phyloP scores from a whole-genome alignment of 2,888 invertebrate genomes.

The Amphimallon solstitiale region DNA sequence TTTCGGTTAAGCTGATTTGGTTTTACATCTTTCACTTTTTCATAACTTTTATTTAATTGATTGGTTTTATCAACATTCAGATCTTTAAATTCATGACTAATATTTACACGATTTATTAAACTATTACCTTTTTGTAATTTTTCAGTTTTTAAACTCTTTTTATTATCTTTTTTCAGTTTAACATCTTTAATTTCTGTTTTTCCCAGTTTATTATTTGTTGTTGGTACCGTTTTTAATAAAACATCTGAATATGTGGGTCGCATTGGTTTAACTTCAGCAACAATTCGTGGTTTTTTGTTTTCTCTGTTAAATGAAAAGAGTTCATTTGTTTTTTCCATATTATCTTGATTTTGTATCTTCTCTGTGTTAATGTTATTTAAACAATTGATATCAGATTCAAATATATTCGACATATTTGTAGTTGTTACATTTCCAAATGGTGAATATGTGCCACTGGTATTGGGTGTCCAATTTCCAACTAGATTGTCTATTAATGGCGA shows the following conservation, averaged over 20 bases:
- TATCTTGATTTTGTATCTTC: constrained; percentile 29
- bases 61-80: constrained; percentile 50
- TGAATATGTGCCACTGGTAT: constrained; percentile 77
- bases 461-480: constrained; percentile 78
- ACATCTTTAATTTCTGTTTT: constrained; percentile 59
- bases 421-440: constrained; percentile 75
- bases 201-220: constrained; percentile 56
- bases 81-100: constrained; percentile 66
- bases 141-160: constrained; percentile 62
- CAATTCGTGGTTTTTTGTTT: constrained; percentile 74
- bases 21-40: constrained; percentile 58
- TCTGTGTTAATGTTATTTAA: constrained; percentile 39
- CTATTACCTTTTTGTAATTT: constrained; percentile 56
- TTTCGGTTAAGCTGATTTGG: constrained; percentile 64
- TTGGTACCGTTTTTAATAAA: constrained; percentile 73
- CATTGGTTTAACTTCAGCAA: constrained; percentile 89
- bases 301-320: constrained; percentile 65
- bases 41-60: constrained; percentile 37
- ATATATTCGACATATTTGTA: constrained; percentile 61
- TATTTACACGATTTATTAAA: constrained; percentile 65
- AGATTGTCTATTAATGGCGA: constrained; percentile 74
- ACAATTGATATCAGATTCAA: constrained; percentile 56
- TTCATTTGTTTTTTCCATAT: constrained; percentile 48
- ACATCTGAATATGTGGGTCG: constrained; percentile 88
- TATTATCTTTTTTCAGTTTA: constrained; percentile 60